phyloP scores from a whole-genome alignment of 2,113 vertebrate species.

The Phaethornis superciliosus region DNA sequence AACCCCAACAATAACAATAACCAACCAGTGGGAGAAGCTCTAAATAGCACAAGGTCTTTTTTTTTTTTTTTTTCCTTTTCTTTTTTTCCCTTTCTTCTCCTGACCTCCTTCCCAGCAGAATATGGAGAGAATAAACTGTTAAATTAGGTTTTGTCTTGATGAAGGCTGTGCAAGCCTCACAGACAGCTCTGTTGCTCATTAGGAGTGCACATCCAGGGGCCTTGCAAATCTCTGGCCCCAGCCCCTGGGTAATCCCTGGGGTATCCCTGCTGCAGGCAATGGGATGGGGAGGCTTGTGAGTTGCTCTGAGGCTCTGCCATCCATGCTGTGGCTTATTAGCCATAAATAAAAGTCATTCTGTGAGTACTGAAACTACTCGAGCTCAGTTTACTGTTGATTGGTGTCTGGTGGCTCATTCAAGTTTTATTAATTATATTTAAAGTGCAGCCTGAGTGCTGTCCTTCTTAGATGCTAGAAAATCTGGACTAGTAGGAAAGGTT shows the following conservation, averaged over 20 bases:
- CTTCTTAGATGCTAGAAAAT: background rate
- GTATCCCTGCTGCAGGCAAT: background rate
- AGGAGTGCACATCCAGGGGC: fast-evolving
- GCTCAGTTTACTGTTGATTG: constrained; percentile 26
- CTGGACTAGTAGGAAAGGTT: background rate
- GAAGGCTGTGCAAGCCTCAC: background rate
- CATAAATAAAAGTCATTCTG: constrained; percentile 32
- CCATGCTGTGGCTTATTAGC: constrained; percentile 23
- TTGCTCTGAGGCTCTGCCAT: constrained; percentile 54
- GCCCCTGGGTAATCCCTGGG: background rate
- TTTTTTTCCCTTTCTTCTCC: too few relatives aligned
- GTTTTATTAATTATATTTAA: constrained; percentile 64
- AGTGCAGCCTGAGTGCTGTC: background rate
- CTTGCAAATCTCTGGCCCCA: constrained; percentile 15
- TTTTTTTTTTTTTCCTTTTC: background rate
- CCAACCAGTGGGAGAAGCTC: background rate
- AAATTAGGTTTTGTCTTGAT: background rate
- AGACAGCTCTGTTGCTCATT: constrained; percentile 13
- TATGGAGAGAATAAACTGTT: constrained; percentile 2
- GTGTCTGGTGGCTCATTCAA: constrained; percentile 39
- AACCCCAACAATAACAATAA: background rate
- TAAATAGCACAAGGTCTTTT: background rate
- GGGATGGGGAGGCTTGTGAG: background rate
- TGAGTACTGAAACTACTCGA: background rate
- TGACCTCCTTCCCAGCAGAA: background rate